phyloP scores from a whole-genome alignment of 1,140 invertebrate genomes.

The Harlomillsia oculata region DNA sequence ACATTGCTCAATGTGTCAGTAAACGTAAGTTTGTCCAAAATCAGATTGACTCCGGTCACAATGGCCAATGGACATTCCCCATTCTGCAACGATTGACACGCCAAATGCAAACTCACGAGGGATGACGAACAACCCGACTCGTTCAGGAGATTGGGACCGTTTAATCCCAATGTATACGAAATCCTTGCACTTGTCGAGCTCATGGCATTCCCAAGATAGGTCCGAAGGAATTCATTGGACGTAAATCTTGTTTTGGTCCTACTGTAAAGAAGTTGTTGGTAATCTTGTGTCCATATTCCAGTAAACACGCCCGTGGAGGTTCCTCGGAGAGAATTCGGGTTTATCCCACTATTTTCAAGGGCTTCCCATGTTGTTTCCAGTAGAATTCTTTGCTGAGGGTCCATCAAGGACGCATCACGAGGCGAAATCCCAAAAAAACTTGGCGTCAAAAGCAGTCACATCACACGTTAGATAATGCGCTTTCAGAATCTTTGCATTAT shows the following conservation, averaged over 20 bases:
- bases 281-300: slow-evolving; percentile 13
- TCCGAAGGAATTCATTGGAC: neutral
- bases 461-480: slow-evolving; percentile 12
- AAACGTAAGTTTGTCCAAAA: neutral
- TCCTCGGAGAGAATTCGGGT: slow-evolving; percentile 1
- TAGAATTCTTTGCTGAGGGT: slow-evolving; percentile 52
- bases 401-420: slow-evolving; percentile 50
- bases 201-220: slow-evolving; percentile 24
- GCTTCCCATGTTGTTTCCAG: slow-evolving; percentile 53
- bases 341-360: slow-evolving; percentile 43
- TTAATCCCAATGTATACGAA: slow-evolving; percentile 18
- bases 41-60: slow-evolving; percentile 25
- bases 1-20: neutral
- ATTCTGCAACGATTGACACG: slow-evolving; percentile 17
- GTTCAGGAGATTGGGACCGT: slow-evolving; percentile 20
- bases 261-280: neutral
- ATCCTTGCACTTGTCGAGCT: slow-evolving; percentile 12
- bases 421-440: slow-evolving; percentile 48
- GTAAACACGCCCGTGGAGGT: neutral
- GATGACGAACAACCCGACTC: slow-evolving; percentile 24
- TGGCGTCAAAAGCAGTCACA: slow-evolving; percentile 42
- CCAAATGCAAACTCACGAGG: slow-evolving; percentile 18
- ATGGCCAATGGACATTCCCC: slow-evolving; percentile 19
- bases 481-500: too few species aligned
- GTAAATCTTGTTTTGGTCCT: too few species aligned